Percentiles rank a stretch among this genome's conserved stretches.
phyloP scores from a whole-genome alignment of 23 tunicate genomes.

The Ciona savignyi region DNA sequence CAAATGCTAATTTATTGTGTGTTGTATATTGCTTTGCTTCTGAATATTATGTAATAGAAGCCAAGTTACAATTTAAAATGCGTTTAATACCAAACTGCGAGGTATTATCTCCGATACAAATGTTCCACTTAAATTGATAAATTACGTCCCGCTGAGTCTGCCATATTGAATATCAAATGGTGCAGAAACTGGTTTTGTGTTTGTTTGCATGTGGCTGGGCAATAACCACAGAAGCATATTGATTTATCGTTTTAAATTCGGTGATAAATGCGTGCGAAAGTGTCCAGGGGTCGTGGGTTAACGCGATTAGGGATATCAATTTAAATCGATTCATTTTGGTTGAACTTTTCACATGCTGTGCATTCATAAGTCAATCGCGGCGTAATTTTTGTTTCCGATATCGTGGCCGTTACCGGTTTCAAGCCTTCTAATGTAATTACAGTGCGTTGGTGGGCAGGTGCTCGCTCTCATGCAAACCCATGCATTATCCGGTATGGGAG shows the following conservation, averaged over 20 bases:
- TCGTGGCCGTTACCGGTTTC: background rate
- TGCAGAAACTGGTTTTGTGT: background rate
- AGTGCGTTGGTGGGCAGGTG: background rate
- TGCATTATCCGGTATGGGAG: background rate
- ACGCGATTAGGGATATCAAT: background rate
- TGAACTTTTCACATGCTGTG: background rate
- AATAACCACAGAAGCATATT: background rate
- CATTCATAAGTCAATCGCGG: background rate
- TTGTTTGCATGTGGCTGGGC: background rate
- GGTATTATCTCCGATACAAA: too few relatives aligned
- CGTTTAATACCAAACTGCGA: background rate
- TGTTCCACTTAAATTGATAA: too few relatives aligned
- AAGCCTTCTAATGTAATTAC: background rate
- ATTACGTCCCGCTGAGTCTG: too few relatives aligned
- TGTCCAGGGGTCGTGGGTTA: background rate
- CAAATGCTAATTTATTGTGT: too few relatives aligned
- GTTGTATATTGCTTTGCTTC: too few relatives aligned
- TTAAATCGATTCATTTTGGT: background rate
- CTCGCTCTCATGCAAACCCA: background rate
- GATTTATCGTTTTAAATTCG: background rate
- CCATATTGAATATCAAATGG: background rate
- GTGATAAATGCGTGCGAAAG: background rate
- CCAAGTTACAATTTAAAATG: too few relatives aligned
- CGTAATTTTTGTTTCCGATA: background rate
- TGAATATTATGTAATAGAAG: too few relatives aligned